A percentile compares a stretch with the other conserved stretches of the same genome.
phyloP scores from a whole-genome alignment of 2,797 vertebrate species.

The Gadopsis marmoratus region DNA sequence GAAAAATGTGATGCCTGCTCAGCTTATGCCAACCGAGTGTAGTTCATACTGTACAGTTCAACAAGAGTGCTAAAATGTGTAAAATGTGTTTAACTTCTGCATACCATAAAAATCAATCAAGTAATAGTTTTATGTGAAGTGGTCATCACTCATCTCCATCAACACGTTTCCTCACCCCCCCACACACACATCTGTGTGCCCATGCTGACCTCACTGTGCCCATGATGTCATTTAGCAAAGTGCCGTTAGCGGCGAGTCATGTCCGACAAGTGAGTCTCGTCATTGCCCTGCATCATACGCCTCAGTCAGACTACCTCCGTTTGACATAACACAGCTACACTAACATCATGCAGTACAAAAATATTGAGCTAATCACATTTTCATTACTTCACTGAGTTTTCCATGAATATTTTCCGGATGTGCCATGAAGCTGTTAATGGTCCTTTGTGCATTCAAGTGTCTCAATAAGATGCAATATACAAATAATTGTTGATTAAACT shows the following conservation, averaged over 20 bases:
- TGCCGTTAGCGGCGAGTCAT: conserved; percentile 56
- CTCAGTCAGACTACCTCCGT: conserved; percentile 49
- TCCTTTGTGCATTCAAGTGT: conserved; percentile 32
- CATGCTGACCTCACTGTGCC: conserved; percentile 75
- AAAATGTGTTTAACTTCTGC: conserved; percentile 17
- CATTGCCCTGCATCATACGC: conserved; percentile 61
- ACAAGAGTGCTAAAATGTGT: conserved; percentile 16
- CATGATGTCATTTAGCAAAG: conserved; percentile 78
- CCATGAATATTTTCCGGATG: conserved; percentile 50
- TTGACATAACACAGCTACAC: conserved; percentile 73
- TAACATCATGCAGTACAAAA: conserved; percentile 57
- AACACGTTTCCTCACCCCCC: conserved; percentile 3
- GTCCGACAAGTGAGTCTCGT: conserved; percentile 68
- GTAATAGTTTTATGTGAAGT: conserved; percentile 1
- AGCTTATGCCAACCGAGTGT: conserved; percentile 31
- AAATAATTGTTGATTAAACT: background rate
- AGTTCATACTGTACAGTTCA: conserved; percentile 14
- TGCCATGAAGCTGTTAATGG: conserved; percentile 11
- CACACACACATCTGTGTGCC: conserved; percentile 63
- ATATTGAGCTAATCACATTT: conserved; percentile 59
- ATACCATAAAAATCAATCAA: background rate
- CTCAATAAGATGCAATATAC: conserved; percentile 11
- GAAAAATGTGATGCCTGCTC: conserved; percentile 58
- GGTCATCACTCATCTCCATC: conserved; percentile 23
- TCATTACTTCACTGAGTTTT: conserved; percentile 70